Evolutionary conservation across 2,113 vertebrate species (phyloP), one percentile per base, ranked within the genome.

Genomic region (Anhinga rufa): DNA sequence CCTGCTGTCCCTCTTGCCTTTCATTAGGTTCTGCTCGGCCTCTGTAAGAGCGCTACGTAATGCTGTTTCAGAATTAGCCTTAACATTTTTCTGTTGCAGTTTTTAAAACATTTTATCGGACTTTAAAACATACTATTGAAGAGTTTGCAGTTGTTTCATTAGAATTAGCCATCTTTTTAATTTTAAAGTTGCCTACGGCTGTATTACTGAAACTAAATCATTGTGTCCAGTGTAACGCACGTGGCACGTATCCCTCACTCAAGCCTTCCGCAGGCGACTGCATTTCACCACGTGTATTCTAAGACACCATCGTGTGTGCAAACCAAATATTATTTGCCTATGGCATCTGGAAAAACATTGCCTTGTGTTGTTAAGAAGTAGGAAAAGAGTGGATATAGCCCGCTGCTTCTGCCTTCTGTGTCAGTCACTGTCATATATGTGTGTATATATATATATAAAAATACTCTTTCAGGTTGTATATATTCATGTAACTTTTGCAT

Each of bases 401-500:
- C 83, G 34, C 70, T 90, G 6, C 51, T 93, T 90, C 34, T 72
- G n/a, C 71, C 40, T 87, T 61, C 62, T 94, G 9, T 91, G 65
- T 92, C 74, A 69, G 52, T 83, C 87, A 57, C 82, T 95, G 82
- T 89, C 55, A 34, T 70, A 40, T 75, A 26, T 96, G 91, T 95
- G 83, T 12, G 86, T 82, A 74, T 34, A 77, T 79, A 42, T 25
- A 69, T 55, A n/a, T 68, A 32, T 75, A 34, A 69, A 80, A 64
- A 34, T 86, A 57, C 72, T 70, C 49, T 82, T 96, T 81, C 76
- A 74, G 78, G 82, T 78, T 97, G 93, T 97, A 86, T 70, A 95
- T 97, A 96, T 79, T 96, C 17, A 3, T 36, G 32, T 93, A 84
- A 38, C 74, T 95, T 95, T 95, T 93, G 62, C 96, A 92, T 97